These are phyloP conservation scores for Graptemys geographica DNA, from an alignment of 2,797 vertebrate genomes.

Conservation along the genomic window DNA sequence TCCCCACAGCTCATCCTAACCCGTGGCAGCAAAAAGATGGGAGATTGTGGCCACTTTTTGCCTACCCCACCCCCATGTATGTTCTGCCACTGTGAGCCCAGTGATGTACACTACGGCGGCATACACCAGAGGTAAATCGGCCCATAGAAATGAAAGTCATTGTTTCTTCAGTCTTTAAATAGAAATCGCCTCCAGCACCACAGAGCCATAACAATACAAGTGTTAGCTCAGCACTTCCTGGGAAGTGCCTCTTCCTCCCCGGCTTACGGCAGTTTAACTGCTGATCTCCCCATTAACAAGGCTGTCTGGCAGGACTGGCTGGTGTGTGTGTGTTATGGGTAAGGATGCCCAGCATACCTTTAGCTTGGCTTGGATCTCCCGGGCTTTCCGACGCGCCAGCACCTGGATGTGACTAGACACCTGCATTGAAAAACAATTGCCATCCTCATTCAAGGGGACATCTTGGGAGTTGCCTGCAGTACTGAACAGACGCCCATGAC, in stretches of 20 bases:
- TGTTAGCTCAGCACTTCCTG: conserved; percentile 39
- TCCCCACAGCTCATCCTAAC: not conserved
- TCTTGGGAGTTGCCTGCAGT: not conserved
- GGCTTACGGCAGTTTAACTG: not conserved
- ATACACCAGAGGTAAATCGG: not conserved
- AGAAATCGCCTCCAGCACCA: conserved; percentile 29
- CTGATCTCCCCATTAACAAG: not conserved
- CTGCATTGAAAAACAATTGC: conserved; percentile 77
- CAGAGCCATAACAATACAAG: conserved; percentile 39
- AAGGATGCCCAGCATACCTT: conserved; percentile 86
- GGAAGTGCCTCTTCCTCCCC: conserved; percentile 45
- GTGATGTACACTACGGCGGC: not conserved
- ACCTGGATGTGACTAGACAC: conserved; percentile 99
- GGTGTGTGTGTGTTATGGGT: not conserved
- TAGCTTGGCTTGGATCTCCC: conserved; percentile 98
- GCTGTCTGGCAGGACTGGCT: not conserved
- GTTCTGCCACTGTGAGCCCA: not conserved
- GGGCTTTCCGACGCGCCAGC: conserved; percentile 94
- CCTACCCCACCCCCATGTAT: not conserved
- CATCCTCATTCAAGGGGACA: conserved; percentile 9
- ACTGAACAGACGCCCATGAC: not conserved
- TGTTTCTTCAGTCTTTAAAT: conserved; percentile 58
- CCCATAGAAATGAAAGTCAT: conserved; percentile 11
- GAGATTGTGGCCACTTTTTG: not conserved
- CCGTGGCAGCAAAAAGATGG: not conserved